These are phyloP conservation scores for Ptilorrhoa leucosticta DNA, from an alignment of 2,113 vertebrate species.

Conservation along the genomic window DNA sequence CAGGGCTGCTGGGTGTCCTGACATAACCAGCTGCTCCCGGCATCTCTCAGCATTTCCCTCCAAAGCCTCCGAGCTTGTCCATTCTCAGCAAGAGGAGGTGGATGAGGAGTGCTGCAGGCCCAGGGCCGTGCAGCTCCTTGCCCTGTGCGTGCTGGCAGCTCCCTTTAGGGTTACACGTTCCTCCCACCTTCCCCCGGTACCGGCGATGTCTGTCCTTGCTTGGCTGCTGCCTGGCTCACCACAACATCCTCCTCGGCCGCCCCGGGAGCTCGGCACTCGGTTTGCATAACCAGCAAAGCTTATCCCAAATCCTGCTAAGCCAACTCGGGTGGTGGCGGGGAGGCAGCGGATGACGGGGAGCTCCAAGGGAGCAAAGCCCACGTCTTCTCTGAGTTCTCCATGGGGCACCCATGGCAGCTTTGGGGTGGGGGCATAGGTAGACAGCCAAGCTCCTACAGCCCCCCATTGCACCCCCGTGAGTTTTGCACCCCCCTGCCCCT, in stretches of 20 bases:
- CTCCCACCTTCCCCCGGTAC: neutral
- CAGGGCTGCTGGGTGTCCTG: neutral
- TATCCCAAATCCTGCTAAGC: conserved; percentile 37
- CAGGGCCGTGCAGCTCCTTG: neutral
- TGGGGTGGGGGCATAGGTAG: fast-evolving
- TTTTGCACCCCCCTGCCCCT: neutral
- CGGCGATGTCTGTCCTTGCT: neutral
- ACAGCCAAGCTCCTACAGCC: neutral
- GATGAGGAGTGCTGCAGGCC: neutral
- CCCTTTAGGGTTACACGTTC: neutral
- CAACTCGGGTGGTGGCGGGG: neutral
- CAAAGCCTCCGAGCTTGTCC: neutral
- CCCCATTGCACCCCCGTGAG: fast-evolving
- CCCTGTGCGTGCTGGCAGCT: neutral
- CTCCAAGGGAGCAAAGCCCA: neutral
- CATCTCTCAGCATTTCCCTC: neutral
- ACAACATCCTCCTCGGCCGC: fast-evolving
- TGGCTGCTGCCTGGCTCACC: neutral
- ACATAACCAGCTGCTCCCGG: neutral
- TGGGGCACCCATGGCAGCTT: neutral
- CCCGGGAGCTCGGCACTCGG: neutral
- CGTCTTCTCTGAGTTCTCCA: neutral
- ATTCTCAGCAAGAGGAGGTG: neutral
- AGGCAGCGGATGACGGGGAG: neutral
- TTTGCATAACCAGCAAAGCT: conserved; percentile 29